Base-by-base conservation (phyloP, 2,888 invertebrate species). In the Hypena proboscidalis region DNA sequence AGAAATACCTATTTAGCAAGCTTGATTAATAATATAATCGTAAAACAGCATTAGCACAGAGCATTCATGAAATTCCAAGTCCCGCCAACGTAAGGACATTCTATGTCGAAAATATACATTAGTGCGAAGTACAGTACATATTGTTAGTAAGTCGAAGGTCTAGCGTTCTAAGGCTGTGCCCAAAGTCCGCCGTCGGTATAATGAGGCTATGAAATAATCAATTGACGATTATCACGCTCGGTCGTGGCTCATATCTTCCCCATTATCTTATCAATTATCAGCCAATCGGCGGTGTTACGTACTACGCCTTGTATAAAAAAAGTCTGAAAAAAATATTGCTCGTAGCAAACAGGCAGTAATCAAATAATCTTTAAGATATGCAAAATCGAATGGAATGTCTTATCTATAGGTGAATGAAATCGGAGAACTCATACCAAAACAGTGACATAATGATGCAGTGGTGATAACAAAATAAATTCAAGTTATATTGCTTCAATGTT, bases 221-320 rank as follows among this genome's bases (percentile, higher is more conserved):
- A 36, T 22, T 29, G 42, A 22, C 31, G 22, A 59, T 60, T 48
- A 52, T 11, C 44, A 34, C 29, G 17, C 39, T 20, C 7, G 6
- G 10, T 36, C 44, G 35, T 23, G 38, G 33, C 22, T 27, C 43
- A 29, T 47, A 55, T 55, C 56, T 44, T 15, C 17, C 13, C 10
- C 2, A 1, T 15, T 58, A 58, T 60, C 61, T 60, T 47, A 60
- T 55, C 61, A 39, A 13, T 60, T 47, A 60, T 55, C 61, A 39
- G 17, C 11, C 11, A 44, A 58, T 60, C 56, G 44, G 26, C n/a
- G 19, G 22, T 55, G 13, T 34, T 34, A 31, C 31, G 20, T 27
- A 26, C 19, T 7, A n/a, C 14, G 22, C 13, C 6, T n/a, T 22
- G n/a, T 22, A 22, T 22, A 8, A 22, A 22, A 8, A n/a, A n/a